Evolutionary conservation across 2,797 vertebrate species (phyloP), one percentile per base, ranked within the genome.

Genomic region (Acridotheres tristis): DNA sequence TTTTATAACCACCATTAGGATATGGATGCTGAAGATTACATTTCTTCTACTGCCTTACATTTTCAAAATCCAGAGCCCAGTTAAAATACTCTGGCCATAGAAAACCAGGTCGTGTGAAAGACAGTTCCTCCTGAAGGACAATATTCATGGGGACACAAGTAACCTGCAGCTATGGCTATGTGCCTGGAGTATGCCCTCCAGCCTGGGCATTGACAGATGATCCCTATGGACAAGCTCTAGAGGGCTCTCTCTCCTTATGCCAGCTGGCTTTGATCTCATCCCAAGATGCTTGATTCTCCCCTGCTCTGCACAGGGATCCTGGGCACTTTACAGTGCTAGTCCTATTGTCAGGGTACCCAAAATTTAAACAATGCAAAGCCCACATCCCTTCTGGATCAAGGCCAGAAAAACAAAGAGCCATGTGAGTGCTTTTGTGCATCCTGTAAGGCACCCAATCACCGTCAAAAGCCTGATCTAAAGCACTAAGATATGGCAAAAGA

Each of bases 311-410:
- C 38, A 34, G 66, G 38, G 4, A 85, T 57, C 50, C 45, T 43
- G 25, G 16, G 69, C 40, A 69, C 36, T 53, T 74, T 12, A n/a
- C 13, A 50, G 42, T 10, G 38, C 43, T 36, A 19, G 36, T 71
- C 72, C 69, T 61, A 34, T n/a, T 47, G 38, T 65, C 61, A 61
- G 40, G 14, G 53, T 34, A 72, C 57, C 8, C 50, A 88, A 79
- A 79, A 85, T 32, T 72, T 76, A 55, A 83, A 57, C 32, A 84
- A 7, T 22, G 20, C 18, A 66, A 89, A 91, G 40, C 54, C 85
- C 83, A 88, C 83, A 94, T 91, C 73, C 79, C 47, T 94, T 95
- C 78, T 91, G 85, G 62, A 91, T 68, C 73, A 86, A 63, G 80
- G 91, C 76, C 91, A 93, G 59, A 94, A 69, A 88, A 94, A 88